A percentile compares a stretch with the other conserved stretches of the same genome.
Evolutionary conservation across 2,888 invertebrate genomes (phyloP).

Genomic region (Lysandra coridon): DNA sequence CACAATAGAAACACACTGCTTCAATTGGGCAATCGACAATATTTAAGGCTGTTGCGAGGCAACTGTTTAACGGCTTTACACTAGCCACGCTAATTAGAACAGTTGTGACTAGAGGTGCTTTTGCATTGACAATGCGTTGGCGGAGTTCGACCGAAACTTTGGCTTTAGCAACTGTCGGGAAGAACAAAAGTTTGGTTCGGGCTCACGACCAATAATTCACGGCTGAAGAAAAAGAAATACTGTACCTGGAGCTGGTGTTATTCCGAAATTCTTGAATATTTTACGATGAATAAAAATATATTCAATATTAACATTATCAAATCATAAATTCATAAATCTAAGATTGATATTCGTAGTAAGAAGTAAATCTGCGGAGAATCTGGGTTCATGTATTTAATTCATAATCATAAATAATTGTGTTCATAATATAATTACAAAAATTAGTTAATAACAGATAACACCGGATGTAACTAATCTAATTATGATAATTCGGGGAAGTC

Average conservation of each 20-base stretch:
- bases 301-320: too few relatives aligned
- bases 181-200: too few relatives aligned
- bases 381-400: too few relatives aligned
- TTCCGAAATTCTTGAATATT: neutral
- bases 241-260: neutral
- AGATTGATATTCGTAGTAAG: too few relatives aligned
- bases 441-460: neutral
- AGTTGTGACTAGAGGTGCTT: too few relatives aligned
- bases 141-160: too few relatives aligned
- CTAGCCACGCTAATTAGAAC: neutral
- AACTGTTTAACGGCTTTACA: slow-evolving; percentile 26
- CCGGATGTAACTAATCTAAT: slow-evolving; percentile 7
- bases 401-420: neutral
- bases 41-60: slow-evolving; percentile 31
- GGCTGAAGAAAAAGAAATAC: neutral
- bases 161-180: too few relatives aligned
- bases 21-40: slow-evolving; percentile 34
- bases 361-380: neutral
- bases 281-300: neutral
- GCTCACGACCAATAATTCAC: neutral
- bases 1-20: slow-evolving; percentile 36
- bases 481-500: slow-evolving; percentile 32
- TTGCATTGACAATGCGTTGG: too few relatives aligned
- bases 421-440: neutral
- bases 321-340: too few relatives aligned